Conservation (phyloP, 1,140 invertebrate species). For the Oncopodura yosiiana region DNA sequence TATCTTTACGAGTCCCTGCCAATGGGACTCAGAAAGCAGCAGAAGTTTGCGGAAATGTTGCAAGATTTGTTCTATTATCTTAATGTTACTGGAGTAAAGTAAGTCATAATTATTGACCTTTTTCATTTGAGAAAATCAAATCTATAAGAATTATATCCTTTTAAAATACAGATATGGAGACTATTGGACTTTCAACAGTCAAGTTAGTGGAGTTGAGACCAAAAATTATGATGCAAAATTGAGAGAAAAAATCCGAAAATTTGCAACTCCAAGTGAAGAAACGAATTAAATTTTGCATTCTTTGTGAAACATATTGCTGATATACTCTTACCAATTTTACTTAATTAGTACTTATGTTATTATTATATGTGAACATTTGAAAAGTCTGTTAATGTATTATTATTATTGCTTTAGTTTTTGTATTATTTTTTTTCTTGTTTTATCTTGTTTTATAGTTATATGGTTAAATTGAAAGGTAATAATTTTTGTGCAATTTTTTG, state of each 20-base stretch:
- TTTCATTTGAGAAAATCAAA: not conserved
- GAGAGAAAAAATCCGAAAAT: constrained; percentile 4
- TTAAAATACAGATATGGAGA: constrained; percentile 7
- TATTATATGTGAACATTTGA: too few species aligned
- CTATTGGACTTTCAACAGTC: constrained; percentile 6
- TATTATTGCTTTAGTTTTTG: too few species aligned
- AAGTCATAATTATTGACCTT: constrained; percentile 7
- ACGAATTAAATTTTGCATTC: too few species aligned
- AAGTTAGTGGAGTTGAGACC: constrained; percentile 9
- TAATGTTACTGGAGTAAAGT: constrained; percentile 18
- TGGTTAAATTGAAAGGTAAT: too few species aligned
- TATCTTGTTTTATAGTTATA: too few species aligned
- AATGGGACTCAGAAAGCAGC: constrained; percentile 3
- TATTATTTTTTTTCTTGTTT: too few species aligned
- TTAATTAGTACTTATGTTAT: too few species aligned
- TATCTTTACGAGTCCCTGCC: constrained; percentile 18
- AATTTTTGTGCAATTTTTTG: too few species aligned
- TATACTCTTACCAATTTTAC: too few species aligned
- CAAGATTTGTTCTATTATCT: constrained; percentile 7
- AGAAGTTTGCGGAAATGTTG: constrained; percentile 2
- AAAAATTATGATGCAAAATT: constrained; percentile 12
- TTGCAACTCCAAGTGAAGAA: not conserved
- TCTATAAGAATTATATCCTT: not conserved
- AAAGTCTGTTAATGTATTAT: too few species aligned
- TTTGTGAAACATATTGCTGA: too few species aligned